Conservation (phyloP, 2,797 vertebrate genomes). For the Anolis apletophallus region DNA sequence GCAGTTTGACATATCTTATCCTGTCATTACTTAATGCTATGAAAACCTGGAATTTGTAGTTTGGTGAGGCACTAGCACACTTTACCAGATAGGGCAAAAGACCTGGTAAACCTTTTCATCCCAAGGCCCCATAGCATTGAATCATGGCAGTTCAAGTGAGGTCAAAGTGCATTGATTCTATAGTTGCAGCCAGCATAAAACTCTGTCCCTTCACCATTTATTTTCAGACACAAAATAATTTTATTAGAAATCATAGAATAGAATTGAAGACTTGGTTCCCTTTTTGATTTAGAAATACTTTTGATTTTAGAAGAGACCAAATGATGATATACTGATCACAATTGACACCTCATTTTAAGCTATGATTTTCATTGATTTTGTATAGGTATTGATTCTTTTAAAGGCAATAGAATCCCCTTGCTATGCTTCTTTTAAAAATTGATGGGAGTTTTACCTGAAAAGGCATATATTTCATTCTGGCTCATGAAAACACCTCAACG, state of each 20-base stretch:
- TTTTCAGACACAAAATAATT: not conserved
- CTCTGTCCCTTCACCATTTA: not conserved
- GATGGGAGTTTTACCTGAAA: not conserved
- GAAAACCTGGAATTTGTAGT: no score
- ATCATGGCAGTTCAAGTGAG: no score
- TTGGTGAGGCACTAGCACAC: no score
- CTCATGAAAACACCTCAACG: not conserved
- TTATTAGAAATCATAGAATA: not conserved
- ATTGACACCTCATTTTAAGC: not conserved
- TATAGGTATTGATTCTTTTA: not conserved
- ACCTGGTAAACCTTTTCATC: no score
- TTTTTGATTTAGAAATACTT: not conserved
- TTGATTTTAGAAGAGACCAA: not conserved
- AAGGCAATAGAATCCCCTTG: not conserved
- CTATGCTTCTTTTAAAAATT: not conserved
- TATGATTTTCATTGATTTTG: not conserved
- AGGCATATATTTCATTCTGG: not conserved
- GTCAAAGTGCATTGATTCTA: no score
- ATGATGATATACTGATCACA: not conserved
- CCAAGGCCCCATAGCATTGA: no score
- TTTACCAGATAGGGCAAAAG: no score
- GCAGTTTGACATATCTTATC: no score
- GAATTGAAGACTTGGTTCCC: not conserved
- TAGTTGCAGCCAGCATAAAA: not conserved
- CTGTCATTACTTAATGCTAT: no score